Conservation (phyloP, 2,888 invertebrate genomes). For the Mystacides longicornis region DNA sequence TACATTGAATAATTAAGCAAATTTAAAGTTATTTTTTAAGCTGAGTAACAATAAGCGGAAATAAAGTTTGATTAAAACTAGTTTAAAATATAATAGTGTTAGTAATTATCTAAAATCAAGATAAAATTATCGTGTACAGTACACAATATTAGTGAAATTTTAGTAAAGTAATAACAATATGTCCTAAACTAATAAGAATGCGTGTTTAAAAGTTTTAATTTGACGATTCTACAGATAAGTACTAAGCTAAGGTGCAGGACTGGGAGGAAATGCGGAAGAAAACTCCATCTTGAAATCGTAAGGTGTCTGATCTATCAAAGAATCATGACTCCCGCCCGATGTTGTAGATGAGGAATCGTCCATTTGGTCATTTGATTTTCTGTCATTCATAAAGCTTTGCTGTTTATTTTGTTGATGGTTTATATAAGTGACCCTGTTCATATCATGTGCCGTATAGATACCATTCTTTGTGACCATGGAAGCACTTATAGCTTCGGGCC, state of each 20-base stretch:
- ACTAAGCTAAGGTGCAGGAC: conserved; percentile 38
- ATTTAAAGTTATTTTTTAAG: too few species aligned
- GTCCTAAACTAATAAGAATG: too few species aligned
- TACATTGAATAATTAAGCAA: background rate
- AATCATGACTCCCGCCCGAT: conserved; percentile 36
- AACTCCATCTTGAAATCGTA: conserved; percentile 36
- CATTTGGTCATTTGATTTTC: background rate
- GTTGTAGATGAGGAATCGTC: conserved; percentile 29
- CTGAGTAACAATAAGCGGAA: too few species aligned
- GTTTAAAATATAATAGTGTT: too few species aligned
- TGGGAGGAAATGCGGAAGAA: conserved; percentile 38
- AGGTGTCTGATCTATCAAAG: conserved; percentile 29
- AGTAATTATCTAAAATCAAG: too few species aligned
- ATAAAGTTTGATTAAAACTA: too few species aligned
- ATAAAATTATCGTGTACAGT: too few species aligned
- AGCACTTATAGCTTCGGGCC: conserved; percentile 41
- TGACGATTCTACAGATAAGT: too few species aligned
- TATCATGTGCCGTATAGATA: conserved; percentile 3
- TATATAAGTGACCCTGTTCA: conserved; percentile 4
- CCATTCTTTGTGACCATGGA: conserved; percentile 39
- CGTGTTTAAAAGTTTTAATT: too few species aligned
- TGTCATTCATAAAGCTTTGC: conserved; percentile 11
- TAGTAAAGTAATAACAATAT: too few species aligned
- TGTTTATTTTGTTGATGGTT: background rate
- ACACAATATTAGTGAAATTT: too few species aligned